Conservation (phyloP, 2,888 invertebrate species). For the Hypena proboscidalis region DNA sequence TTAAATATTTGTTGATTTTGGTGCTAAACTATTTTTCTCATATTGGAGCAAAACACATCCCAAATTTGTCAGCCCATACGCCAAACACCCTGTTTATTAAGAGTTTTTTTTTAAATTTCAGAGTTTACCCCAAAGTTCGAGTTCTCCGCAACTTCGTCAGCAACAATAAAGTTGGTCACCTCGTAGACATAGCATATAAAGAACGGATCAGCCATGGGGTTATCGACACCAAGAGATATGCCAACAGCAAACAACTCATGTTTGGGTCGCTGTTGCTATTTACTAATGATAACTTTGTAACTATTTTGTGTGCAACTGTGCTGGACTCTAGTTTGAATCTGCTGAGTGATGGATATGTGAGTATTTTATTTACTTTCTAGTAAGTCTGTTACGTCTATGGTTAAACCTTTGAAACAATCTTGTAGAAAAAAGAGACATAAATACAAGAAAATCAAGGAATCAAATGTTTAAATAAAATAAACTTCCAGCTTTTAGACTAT, state of each 20-base stretch:
- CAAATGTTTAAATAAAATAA: too few species aligned
- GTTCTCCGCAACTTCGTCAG: conserved; percentile 68
- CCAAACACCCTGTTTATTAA: too few species aligned
- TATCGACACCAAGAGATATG: conserved; percentile 55
- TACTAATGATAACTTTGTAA: conserved; percentile 88
- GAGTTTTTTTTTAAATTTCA: conserved; percentile 37
- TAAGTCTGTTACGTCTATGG: too few species aligned
- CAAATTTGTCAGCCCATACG: too few species aligned
- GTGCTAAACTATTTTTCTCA: too few species aligned
- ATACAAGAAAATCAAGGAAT: too few species aligned
- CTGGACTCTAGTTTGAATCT: conserved; percentile 75
- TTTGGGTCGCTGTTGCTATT: conserved; percentile 91
- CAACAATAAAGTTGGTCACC: conserved; percentile 73
- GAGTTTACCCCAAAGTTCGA: conserved; percentile 78
- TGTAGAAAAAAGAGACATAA: too few species aligned
- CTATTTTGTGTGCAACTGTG: conserved; percentile 89
- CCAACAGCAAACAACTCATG: conserved; percentile 85
- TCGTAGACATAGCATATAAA: conserved; percentile 70
- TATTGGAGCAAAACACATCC: too few species aligned
- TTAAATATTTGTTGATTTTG: too few species aligned
- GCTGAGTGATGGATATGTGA: conserved; percentile 84
- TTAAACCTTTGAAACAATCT: too few species aligned
- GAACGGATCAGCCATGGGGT: conserved; percentile 50
- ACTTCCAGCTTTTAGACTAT: too few species aligned
- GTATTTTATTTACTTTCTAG: conserved; percentile 44